Evolutionary conservation across 2,797 vertebrate genomes (phyloP).

Genomic region (Cuniculus paca): DNA sequence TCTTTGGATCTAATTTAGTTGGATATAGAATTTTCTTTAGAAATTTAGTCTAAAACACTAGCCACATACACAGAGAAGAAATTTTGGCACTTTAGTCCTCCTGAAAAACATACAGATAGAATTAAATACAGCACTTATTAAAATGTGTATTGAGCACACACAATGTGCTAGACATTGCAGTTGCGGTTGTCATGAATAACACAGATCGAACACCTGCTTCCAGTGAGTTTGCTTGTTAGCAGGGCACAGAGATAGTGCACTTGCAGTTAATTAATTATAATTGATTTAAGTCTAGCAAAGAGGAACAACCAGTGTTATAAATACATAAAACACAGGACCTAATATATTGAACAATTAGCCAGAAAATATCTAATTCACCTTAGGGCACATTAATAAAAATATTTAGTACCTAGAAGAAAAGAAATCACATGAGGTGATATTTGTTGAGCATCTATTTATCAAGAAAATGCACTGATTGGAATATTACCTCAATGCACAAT

Average conservation of each 20-base stretch:
- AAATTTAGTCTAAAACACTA: slow-evolving; percentile 11
- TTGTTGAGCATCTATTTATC: not conserved
- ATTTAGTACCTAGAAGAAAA: not conserved
- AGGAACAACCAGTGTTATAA: not conserved
- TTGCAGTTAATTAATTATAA: not conserved
- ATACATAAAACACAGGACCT: not conserved
- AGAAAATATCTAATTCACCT: not conserved
- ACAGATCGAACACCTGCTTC: not conserved
- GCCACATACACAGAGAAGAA: not conserved
- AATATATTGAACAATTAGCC: not conserved
- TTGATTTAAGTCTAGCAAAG: not conserved
- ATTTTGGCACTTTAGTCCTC: not conserved
- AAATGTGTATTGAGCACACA: not conserved
- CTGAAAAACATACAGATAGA: not conserved
- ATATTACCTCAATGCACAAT: not conserved
- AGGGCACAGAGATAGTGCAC: not conserved
- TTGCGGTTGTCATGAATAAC: not conserved
- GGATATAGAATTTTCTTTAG: not conserved
- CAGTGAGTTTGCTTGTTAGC: not conserved
- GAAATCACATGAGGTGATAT: not conserved
- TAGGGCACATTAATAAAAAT: not conserved
- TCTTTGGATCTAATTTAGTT: not conserved
- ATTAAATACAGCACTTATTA: not conserved
- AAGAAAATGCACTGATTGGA: not conserved
- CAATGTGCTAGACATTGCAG: not conserved